Percentiles rank a stretch among this genome's conserved stretches.
These are phyloP conservation scores for Sycophaga agraensis DNA, from an alignment of 1,140 invertebrate genomes.

Conservation along the genomic window DNA sequence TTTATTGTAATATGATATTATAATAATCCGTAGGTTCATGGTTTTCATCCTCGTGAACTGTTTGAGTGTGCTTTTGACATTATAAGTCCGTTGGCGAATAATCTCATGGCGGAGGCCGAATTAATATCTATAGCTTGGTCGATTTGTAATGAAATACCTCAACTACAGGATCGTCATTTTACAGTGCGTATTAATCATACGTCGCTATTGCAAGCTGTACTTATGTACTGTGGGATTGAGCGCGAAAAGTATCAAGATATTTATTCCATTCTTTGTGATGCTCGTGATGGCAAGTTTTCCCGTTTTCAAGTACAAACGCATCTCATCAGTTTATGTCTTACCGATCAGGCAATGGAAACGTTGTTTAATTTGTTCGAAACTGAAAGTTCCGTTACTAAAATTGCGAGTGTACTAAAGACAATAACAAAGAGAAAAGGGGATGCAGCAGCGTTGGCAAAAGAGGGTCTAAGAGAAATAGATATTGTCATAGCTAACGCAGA, in stretches of 20 bases:
- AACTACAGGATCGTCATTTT: constrained; percentile 68
- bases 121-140: constrained; percentile 77
- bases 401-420: constrained; percentile 63
- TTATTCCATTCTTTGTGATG: constrained; percentile 65
- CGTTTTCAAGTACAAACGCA: constrained; percentile 74
- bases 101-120: constrained; percentile 82
- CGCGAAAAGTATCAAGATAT: constrained; percentile 70
- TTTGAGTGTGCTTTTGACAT: constrained; percentile 94
- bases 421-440: constrained; percentile 67
- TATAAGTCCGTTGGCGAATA: constrained; percentile 70
- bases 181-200: constrained; percentile 83
- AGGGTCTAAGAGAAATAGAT: constrained; percentile 74
- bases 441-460: constrained; percentile 65
- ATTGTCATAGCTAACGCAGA: constrained; percentile 68
- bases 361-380: constrained; percentile 73
- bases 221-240: constrained; percentile 80
- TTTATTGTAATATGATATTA: background rate
- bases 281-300: constrained; percentile 65
- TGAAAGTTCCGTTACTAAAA: constrained; percentile 68
- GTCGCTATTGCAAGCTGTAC: constrained; percentile 73
- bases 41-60: constrained; percentile 85
- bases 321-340: constrained; percentile 68
- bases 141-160: constrained; percentile 72
- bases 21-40: constrained; percentile 54
- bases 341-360: constrained; percentile 68